Evolutionary conservation across 2,888 invertebrate species (phyloP).

Genomic region (Sesamia inferens): DNA sequence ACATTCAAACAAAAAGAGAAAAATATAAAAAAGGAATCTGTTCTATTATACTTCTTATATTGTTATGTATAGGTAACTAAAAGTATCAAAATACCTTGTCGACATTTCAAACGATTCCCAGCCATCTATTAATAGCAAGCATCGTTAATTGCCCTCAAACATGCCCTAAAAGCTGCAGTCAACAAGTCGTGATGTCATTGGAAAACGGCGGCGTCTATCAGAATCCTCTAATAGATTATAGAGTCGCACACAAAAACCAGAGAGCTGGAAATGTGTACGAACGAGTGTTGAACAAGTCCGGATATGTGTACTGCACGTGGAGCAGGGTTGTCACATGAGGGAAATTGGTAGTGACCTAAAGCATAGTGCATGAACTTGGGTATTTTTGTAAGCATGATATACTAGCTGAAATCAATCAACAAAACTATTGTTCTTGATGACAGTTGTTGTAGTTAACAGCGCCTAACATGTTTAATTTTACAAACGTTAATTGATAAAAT

Average conservation of each 20-base stretch:
- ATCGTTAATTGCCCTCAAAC: slow-evolving; percentile 21
- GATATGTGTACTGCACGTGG: slow-evolving; percentile 20
- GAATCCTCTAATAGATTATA: slow-evolving; percentile 34
- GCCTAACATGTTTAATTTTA: too few relatives aligned
- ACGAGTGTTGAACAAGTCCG: slow-evolving; percentile 21
- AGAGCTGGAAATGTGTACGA: background rate
- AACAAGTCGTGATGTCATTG: slow-evolving; percentile 30
- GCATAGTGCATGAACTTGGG: background rate
- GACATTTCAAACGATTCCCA: background rate
- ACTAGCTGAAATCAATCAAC: too few relatives aligned
- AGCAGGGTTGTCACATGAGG: slow-evolving; percentile 1
- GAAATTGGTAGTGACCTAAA: background rate
- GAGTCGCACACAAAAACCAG: slow-evolving; percentile 14
- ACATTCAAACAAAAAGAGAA: too few relatives aligned
- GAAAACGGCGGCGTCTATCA: background rate
- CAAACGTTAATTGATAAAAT: too few relatives aligned
- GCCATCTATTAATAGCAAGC: background rate
- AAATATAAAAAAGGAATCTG: too few relatives aligned
- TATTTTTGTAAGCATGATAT: background rate
- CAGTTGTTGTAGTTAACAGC: too few relatives aligned
- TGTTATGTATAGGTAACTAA: background rate
- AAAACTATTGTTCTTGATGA: too few relatives aligned
- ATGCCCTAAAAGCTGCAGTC: slow-evolving; percentile 4
- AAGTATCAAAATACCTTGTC: background rate
- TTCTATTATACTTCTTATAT: too few relatives aligned